These are phyloP conservation scores for Schlechtendalia chinensis DNA, from an alignment of 1,140 invertebrate genomes.

Conservation along the genomic window DNA sequence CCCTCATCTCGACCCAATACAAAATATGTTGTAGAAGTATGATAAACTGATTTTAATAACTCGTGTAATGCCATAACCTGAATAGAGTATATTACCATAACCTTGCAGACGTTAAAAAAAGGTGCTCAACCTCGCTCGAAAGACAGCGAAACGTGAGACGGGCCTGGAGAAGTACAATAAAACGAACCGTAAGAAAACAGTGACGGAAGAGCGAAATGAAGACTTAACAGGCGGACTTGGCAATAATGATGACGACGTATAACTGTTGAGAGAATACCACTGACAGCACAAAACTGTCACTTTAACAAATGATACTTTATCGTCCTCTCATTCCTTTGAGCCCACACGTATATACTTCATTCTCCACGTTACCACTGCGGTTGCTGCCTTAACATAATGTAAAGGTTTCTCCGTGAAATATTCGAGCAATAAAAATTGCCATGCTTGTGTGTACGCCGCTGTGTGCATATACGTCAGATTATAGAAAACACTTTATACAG, in stretches of 20 bases:
- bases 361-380: not conserved
- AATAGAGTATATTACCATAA: not conserved
- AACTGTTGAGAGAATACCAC: constrained; percentile 27
- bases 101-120: not conserved
- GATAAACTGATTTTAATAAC: not conserved
- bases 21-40: not conserved
- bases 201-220: not conserved
- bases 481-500: too few species aligned
- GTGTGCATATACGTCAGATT: not conserved
- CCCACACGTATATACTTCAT: not conserved
- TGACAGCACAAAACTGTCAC: constrained; percentile 35
- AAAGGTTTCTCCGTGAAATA: not conserved
- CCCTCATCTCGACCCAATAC: not conserved
- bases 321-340: not conserved
- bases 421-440: not conserved
- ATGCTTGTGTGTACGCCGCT: not conserved
- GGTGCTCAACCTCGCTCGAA: not conserved
- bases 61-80: not conserved
- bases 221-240: not conserved
- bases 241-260: constrained; percentile 34
- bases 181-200: not conserved
- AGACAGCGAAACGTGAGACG: too few species aligned
- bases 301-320: constrained; percentile 41
- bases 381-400: not conserved
- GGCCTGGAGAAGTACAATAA: not conserved